Evolutionary conservation across 2,888 invertebrate species (phyloP), one percentile per base, ranked within the genome.

Genomic region (Myathropa florea): DNA sequence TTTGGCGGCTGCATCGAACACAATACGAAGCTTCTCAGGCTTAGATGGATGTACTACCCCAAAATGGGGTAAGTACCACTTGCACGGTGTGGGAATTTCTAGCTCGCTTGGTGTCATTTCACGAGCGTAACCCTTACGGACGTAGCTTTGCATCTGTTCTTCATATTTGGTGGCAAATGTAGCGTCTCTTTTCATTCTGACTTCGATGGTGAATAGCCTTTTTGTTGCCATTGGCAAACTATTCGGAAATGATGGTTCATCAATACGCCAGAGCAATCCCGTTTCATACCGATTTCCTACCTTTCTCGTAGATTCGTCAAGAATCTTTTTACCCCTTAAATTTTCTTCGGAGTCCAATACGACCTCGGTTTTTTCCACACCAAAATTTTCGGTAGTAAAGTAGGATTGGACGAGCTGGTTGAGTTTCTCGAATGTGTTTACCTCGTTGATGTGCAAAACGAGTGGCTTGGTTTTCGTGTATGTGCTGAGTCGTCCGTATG

Each of bases 1-100:
- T 59, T 88, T 86, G 0, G 89, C 88, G 0, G 89, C 89, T 4
- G 89, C 89, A 53, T 89, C 90, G 46, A 89, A 89, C 0, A 90
- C 90, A 4, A 89, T 18, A 2, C 90, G 65, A 0, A 89, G 14
- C 71, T 89, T 89, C 0, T 82, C 85, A 0, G 89, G 89, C 73
- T 90, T 90, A 68, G 89, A 86, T 10, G 68, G 78, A 30, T 82
- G 79, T 7, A n/a, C 23, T 18, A 76, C 75, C 4, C 39, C 65
- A 21, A 76, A 76, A 14, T 76, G 75, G 6, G 65, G 75, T 9
- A 64, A 26, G n/a, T 57, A 73, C 63, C 63, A 73, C 0, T 21
- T 73, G 14, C 33, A 10, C 4, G 33, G n/a, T 6, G 7, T 46
- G 6, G 10, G 2, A 12, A 4, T 14, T 14, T 18, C 2, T 12